Base-by-base conservation (phyloP, 2,888 invertebrate species). In the Leistus spinibarbis region DNA sequence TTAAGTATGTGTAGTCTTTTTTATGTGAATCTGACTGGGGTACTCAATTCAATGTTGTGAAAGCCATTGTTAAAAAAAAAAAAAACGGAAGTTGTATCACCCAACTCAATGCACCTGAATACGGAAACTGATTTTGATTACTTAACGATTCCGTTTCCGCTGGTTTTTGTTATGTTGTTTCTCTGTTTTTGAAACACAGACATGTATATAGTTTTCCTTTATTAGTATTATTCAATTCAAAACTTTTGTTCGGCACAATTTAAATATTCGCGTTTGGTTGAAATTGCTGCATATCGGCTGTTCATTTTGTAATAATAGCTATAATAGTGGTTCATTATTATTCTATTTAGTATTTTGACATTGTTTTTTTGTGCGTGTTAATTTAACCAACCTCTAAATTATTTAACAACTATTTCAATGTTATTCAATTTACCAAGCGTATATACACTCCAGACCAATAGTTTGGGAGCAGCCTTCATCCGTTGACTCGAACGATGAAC, bases 61-160 rank as follows among this genome's bases (percentile, higher is more conserved):
- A 66, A 66, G 40, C 53, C 54, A 66, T 66, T 66, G 53, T 54
- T 22, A 23, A 68, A 40, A 67, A 68, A 68, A 54, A 56, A 56
- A 68, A 40, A 67, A 68, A 68, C 68, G 68, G 68, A 68, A 56
- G 27, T 68, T 23, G 56, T 56, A 68, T 65, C 66, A 66, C 40
- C 53, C 4, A 40, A 54, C 66, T 66, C 19, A 22, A n/a, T 68
- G 68, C 68, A 56, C 68, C 54, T 68, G 68, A 68, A 68, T 68
- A 68, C 56, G 23, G 68, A 68, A 56, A 10, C 7, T 64, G 23
- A 27, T 64, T 64, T 17, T 64, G 24, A 40, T 40, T 40, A 40
- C 13, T 40, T 40, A 40, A 40, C 40, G 40, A 40, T 64, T 27
- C 23, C 64, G 17, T 64, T 64, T 64, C 64, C 64, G 64, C 19